phyloP scores from a whole-genome alignment of 2,113 vertebrate genomes.

The Canis aureus region DNA sequence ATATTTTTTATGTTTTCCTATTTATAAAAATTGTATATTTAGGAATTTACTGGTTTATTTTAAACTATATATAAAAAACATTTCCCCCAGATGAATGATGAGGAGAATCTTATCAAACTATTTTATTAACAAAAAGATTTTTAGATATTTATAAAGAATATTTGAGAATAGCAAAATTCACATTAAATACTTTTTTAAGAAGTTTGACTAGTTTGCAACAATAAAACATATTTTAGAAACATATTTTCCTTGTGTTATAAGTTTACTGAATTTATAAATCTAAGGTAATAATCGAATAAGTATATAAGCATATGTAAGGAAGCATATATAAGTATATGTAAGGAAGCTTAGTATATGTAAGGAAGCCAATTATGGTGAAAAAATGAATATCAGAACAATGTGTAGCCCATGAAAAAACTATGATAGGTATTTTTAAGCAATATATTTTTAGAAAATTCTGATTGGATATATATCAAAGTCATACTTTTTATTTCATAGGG shows the following conservation, averaged over 20 bases:
- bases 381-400: not conserved
- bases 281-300: not conserved
- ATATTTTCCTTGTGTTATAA: not conserved
- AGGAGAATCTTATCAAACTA: not conserved
- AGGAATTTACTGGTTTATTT: not conserved
- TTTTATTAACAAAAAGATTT: not conserved
- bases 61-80: not conserved
- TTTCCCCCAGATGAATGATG: not conserved
- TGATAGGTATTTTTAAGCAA: not conserved
- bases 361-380: not conserved
- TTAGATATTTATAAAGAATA: not conserved
- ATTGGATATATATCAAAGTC: not conserved
- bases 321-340: not conserved
- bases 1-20: not conserved
- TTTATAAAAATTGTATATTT: not conserved
- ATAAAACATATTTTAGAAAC: no score
- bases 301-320: not conserved
- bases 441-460: constrained; percentile 16
- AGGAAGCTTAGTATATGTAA: not conserved
- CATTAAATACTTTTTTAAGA: constrained; percentile 1
- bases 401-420: not conserved
- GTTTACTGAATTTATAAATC: not conserved
- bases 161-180: not conserved
- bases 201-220: not conserved
- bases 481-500: not conserved